Percentiles rank a stretch among this genome's conserved stretches.
phyloP scores from a whole-genome alignment of 1,140 invertebrate genomes.

The Catajapyx aquilonaris region DNA sequence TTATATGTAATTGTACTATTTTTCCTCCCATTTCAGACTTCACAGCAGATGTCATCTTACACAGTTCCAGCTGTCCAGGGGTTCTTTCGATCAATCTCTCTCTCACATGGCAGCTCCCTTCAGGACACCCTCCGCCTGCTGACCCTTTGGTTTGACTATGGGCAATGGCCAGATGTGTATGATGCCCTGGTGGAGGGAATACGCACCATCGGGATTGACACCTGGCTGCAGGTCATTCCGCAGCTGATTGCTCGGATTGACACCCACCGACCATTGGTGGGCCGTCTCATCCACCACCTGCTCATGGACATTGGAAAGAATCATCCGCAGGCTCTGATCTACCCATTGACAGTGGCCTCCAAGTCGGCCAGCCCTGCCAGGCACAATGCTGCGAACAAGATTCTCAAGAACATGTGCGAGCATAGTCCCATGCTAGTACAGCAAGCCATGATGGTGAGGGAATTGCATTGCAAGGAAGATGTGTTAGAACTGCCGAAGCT shows the following conservation, averaged over 20 bases:
- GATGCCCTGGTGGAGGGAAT: constrained; percentile 84
- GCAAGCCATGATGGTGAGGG: constrained; percentile 59
- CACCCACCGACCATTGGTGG: constrained; percentile 66
- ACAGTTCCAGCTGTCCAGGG: constrained; percentile 86
- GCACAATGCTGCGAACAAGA: constrained; percentile 79
- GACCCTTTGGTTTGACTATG: constrained; percentile 90
- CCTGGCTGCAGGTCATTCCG: constrained; percentile 98
- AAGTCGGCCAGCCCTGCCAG: constrained; percentile 74
- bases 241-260: constrained; percentile 97
- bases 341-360: constrained; percentile 90
- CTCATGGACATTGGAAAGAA: constrained; percentile 85
- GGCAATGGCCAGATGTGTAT: constrained; percentile 78
- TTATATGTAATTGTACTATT: constrained; percentile 16
- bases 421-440: constrained; percentile 78
- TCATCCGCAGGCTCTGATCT: constrained; percentile 80
- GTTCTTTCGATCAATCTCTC: constrained; percentile 85
- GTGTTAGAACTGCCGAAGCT: constrained; percentile 3
- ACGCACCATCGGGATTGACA: constrained; percentile 84
- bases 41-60: constrained; percentile 41
- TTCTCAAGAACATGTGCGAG: constrained; percentile 87
- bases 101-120: constrained; percentile 81
- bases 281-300: constrained; percentile 75
- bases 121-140: constrained; percentile 89
- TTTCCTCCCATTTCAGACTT: constrained; percentile 10
- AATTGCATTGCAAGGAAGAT: neutral